These are phyloP conservation scores for Hemicentrotus pulcherrimus DNA, from an alignment of 35 echinoderm and acorn worm species.

Conservation along the genomic window DNA sequence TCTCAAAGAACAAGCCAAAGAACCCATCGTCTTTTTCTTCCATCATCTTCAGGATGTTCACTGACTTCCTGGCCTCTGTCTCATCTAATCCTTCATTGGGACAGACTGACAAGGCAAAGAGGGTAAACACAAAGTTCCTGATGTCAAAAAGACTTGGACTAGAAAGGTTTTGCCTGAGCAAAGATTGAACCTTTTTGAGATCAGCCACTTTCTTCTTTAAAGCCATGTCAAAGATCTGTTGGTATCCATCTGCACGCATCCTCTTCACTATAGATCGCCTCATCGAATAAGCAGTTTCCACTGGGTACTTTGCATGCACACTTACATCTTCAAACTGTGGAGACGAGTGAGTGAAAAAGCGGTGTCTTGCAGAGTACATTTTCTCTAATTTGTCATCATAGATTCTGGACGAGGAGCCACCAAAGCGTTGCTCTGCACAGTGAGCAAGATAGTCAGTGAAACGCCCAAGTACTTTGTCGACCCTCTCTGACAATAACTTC, in stretches of 20 bases:
- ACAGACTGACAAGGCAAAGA: constrained; percentile 8
- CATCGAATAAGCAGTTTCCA: constrained; percentile 31
- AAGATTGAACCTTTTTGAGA: neutral
- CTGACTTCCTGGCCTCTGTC: neutral
- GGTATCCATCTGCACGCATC: constrained; percentile 28
- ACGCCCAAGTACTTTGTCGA: neutral
- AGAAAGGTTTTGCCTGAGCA: neutral
- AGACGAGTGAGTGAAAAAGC: neutral
- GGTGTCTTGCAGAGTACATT: neutral
- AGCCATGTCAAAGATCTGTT: constrained; percentile 44
- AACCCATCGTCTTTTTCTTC: neutral
- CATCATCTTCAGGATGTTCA: constrained; percentile 29
- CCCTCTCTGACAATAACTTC: neutral
- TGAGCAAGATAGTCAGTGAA: constrained; percentile 27
- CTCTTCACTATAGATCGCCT: constrained; percentile 12
- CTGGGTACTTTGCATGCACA: neutral
- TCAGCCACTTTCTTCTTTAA: neutral
- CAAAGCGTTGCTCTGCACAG: constrained; percentile 32
- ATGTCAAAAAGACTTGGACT: constrained; percentile 3
- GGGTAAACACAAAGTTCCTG: constrained; percentile 25
- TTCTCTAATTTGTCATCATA: constrained; percentile 19
- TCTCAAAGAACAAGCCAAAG: constrained; percentile 48
- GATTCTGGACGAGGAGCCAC: neutral
- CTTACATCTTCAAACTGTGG: neutral
- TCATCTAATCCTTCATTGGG: neutral